Evolutionary conservation across 2,113 vertebrate species (phyloP).

Genomic region (Lagenorhynchus albirostris): DNA sequence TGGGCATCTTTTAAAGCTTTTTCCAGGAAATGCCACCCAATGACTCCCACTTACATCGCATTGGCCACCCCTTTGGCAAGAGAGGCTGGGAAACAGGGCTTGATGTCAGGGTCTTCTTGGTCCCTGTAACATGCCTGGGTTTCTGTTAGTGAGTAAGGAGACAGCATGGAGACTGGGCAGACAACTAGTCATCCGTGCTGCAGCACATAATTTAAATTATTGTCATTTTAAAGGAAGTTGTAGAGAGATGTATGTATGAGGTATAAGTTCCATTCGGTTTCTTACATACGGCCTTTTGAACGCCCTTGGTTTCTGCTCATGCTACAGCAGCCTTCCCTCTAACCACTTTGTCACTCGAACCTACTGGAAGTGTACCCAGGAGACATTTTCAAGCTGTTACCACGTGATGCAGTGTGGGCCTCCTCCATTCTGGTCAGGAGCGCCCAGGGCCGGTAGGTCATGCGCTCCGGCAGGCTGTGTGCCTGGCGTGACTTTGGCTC

Average conservation of each 20-base stretch:
- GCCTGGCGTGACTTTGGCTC: background rate
- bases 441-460: accelerated
- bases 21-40: background rate
- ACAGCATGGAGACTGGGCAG: background rate
- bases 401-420: accelerated
- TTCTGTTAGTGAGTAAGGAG: background rate
- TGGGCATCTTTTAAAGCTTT: background rate
- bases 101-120: background rate
- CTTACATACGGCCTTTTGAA: background rate
- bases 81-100: background rate
- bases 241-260: background rate
- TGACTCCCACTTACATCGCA: background rate
- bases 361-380: background rate
- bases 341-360: background rate
- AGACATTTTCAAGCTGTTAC: background rate
- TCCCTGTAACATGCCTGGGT: background rate
- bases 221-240: background rate
- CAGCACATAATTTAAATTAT: background rate
- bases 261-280: background rate
- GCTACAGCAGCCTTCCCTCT: background rate
- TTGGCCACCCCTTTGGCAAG: background rate
- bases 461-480: background rate
- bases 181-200: background rate
- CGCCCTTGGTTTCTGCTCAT: background rate
- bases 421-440: background rate